Evolutionary conservation across 2,113 vertebrate species (phyloP).

Genomic region (Aptenodytes forsteri): DNA sequence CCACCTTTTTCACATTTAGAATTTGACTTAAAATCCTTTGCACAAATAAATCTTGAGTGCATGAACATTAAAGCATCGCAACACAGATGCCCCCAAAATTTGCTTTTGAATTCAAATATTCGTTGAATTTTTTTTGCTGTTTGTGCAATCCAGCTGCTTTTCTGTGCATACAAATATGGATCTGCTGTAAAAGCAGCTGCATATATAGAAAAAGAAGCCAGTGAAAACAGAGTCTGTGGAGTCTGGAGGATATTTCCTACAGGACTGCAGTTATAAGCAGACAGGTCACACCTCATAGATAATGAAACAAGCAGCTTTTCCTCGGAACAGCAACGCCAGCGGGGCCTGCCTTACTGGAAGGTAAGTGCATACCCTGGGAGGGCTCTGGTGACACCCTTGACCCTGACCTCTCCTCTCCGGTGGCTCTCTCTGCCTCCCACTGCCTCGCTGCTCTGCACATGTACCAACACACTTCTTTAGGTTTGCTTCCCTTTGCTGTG

Average conservation of each 20-base stretch:
- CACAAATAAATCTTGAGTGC: not conserved
- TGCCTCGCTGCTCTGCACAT: not conserved
- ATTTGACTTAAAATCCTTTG: not conserved
- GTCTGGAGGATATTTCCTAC: not conserved
- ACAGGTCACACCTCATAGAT: not conserved
- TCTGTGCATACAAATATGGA: not conserved
- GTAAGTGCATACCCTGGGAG: not conserved
- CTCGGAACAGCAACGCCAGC: not conserved
- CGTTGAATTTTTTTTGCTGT: not conserved
- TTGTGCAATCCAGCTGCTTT: conserved; percentile 8
- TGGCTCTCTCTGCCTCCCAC: not conserved
- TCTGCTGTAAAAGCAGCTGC: not conserved
- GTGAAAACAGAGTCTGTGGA: not conserved
- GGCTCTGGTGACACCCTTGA: not conserved
- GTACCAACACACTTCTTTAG: not conserved
- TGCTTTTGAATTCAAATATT: not conserved
- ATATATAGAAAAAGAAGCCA: not conserved
- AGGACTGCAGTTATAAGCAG: not conserved
- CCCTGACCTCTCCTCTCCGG: not conserved
- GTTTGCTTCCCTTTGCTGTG: not conserved
- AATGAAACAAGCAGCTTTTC: not conserved
- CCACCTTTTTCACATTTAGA: not conserved
- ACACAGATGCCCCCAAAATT: not conserved
- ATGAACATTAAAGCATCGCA: not conserved
- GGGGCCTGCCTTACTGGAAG: not conserved